A percentile compares a stretch with the other conserved stretches of the same genome.
These are phyloP conservation scores for Cygnus atratus DNA, from an alignment of 2,113 vertebrate species.

Conservation along the genomic window DNA sequence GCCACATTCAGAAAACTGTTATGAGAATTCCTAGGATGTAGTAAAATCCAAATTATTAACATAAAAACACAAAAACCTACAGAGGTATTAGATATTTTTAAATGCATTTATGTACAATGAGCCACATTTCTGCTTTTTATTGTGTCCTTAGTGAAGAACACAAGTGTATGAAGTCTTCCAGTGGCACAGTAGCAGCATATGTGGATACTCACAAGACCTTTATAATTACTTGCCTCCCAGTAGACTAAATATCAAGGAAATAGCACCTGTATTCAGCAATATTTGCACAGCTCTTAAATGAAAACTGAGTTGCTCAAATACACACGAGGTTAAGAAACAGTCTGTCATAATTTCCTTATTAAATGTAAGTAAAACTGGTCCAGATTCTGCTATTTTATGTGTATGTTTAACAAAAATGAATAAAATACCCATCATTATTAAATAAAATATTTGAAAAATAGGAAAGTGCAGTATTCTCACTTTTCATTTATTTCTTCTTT, in stretches of 20 bases:
- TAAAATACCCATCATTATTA: neutral
- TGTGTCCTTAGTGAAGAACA: neutral
- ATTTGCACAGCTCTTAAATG: neutral
- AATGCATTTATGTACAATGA: neutral
- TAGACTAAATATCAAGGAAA: neutral
- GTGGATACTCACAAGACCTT: neutral
- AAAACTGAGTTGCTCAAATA: neutral
- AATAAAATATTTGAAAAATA: neutral
- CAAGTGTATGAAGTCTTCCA: neutral
- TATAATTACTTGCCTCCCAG: neutral
- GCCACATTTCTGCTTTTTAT: neutral
- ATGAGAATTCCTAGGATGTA: neutral
- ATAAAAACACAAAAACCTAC: neutral
- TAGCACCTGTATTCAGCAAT: neutral
- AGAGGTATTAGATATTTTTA: neutral
- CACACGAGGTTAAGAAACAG: neutral
- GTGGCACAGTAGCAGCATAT: neutral
- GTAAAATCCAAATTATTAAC: neutral
- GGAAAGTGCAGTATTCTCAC: neutral
- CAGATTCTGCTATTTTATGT: neutral
- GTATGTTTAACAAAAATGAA: neutral
- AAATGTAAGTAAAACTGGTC: neutral
- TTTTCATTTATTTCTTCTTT: neutral
- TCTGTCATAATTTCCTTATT: neutral
- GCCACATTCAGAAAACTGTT: neutral